A percentile compares a stretch with the other conserved stretches of the same genome.
Evolutionary conservation across 2,888 invertebrate species (phyloP).

Genomic region (Cheilosia vernalis): DNA sequence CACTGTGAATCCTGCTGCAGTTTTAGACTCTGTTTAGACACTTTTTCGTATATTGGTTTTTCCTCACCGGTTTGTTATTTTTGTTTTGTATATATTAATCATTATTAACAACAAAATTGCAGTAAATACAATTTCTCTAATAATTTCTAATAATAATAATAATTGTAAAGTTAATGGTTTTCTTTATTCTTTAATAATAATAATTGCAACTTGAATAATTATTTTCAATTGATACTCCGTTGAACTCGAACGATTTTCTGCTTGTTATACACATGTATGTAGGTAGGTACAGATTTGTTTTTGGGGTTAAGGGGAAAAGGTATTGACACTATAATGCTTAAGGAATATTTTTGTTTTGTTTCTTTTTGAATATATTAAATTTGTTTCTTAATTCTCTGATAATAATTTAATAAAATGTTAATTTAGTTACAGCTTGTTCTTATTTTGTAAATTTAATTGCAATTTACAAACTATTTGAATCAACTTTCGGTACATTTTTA

Average conservation of each 20-base stretch:
- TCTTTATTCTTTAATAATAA: slow-evolving; percentile 59
- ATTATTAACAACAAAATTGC: slow-evolving; percentile 64
- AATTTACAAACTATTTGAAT: slow-evolving; percentile 71
- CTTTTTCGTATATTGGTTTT: slow-evolving; percentile 33
- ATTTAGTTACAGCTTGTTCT: slow-evolving; percentile 13
- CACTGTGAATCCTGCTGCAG: slow-evolving; percentile 41
- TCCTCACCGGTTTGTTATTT: not conserved
- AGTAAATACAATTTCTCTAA: slow-evolving; percentile 71
- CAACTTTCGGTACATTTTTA: slow-evolving; percentile 71
- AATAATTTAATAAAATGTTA: slow-evolving; percentile 70
- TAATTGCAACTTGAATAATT: slow-evolving; percentile 73
- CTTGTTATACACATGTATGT: slow-evolving; percentile 24
- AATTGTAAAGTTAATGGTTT: slow-evolving; percentile 10
- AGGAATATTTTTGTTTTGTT: slow-evolving; percentile 23
- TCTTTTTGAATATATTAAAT: slow-evolving; percentile 60
- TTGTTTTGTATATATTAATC: slow-evolving; percentile 38
- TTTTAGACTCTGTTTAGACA: slow-evolving; percentile 45
- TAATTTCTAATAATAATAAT: slow-evolving; percentile 66
- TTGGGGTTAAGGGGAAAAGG: slow-evolving; percentile 21
- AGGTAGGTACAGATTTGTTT: not conserved
- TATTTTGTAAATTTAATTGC: slow-evolving; percentile 49
- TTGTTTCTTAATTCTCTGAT: slow-evolving; percentile 71
- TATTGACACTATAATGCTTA: slow-evolving; percentile 43
- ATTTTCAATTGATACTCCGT: slow-evolving; percentile 71
- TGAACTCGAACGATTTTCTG: slow-evolving; percentile 61